Evolutionary conservation across 2,888 invertebrate species (phyloP), one percentile per base, ranked within the genome.

Genomic region (Lasioglossum vierecki): DNA sequence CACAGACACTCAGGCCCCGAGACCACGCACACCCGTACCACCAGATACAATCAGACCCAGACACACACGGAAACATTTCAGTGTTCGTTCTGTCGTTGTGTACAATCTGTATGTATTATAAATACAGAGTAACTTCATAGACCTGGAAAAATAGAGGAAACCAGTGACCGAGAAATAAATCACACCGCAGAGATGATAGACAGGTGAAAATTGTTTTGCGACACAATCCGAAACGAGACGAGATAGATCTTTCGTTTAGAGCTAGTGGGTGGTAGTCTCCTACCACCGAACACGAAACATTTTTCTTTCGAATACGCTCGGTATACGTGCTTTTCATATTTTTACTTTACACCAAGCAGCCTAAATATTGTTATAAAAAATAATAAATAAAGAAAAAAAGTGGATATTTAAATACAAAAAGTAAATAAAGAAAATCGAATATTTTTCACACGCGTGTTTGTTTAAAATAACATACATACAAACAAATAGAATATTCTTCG

Each of bases 1-100:
- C 89, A 93, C 92, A 91, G 91, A 90, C 90, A 66, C 18, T 18
- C 35, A 44, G 44, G 44, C 44, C 44, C 13, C 35, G 30, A 18
- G 8, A 60, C 60, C 63, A 35, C 63, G 35, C 63, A 5, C 63
- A 35, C 63, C 35, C 35, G 18, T 18, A 18, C 66, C 66, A 66
- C 18, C 18, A 8, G 26, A 30, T 6, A 63, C 30, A 63, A 63
- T 53, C 63, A 26, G 11, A 57, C 57, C 57, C 57, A 11, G n/a
- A 57, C 15, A 66, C 66, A 35, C 66, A 66, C 66, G 18, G 15
- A 15, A 18, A 66, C 35, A 35, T 18, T 39, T 78, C 44, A 77
- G 76, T 82, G 66, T 82, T 79, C 57, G 75, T 75, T 22, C 53
- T 53, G 53, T 66, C 35, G 76, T 53, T 77, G 46, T 79, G 30